Evolutionary conservation across 1,140 invertebrate genomes (phyloP), one percentile per base, ranked within the genome.

Genomic region (Anastrepha ludens): DNA sequence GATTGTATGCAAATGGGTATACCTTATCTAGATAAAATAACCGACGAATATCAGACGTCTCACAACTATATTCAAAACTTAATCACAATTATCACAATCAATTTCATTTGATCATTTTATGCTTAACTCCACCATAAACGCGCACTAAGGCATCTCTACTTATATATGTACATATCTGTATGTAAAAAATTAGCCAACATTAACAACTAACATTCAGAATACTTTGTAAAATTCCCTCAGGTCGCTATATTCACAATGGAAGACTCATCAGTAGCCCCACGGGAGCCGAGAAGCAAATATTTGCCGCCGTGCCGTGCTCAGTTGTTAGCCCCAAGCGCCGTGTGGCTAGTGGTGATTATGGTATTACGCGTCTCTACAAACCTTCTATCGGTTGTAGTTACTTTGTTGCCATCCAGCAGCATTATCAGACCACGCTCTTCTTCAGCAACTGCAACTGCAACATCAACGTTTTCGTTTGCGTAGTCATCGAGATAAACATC

Each of bases 11-110:
- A 29, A 29, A 29, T 29, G 29, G 29, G 29, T 29, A 29, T 55
- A 55, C 6, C 50, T 55, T 55, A 55, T 55, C 50, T 55, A 55
- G 50, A 41, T 47, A 70, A 39, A 74, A 44, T 44, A 15, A 39
- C 29, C 39, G n/a, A 67, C 29, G 29, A 29, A 67, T 29, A 65
- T 11, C 50, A 55, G 50, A 55, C 15, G 60, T n/a, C n/a, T 62
- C 60, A 62, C n/a, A 62, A 17, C n/a, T 62, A 62, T 62, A n/a
- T 62, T 62, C n/a, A 58, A 20, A 81, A 81, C 74, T 81, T 47
- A 20, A 81, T 81, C 74, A 81, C 74, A 55, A 81, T 81, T 81
- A 81, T 81, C 74, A 81, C 74, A 81, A 58, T 81, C 13, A 20
- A 81, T 55, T 50, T 20, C 41, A 20, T 81, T 81, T 81, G 47